phyloP scores from a whole-genome alignment of 1,140 invertebrate genomes.

The Drosophila lacertosa region DNA sequence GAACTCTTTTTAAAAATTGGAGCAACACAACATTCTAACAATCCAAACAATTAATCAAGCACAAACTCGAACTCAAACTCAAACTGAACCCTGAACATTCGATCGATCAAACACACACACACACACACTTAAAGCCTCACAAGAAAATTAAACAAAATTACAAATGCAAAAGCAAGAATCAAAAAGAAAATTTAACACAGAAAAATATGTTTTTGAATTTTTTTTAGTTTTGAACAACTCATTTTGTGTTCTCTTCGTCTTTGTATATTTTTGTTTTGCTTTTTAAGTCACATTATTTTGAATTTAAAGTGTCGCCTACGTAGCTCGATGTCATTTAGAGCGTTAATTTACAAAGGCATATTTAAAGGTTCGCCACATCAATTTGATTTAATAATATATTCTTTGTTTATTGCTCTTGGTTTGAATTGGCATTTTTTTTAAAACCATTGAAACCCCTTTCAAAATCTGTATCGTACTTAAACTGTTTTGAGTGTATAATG shows the following conservation, averaged over 20 bases:
- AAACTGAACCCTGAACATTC: slow-evolving; percentile 59
- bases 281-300: slow-evolving; percentile 32
- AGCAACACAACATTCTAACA: slow-evolving; percentile 51
- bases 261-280: slow-evolving; percentile 49
- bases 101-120: slow-evolving; percentile 59
- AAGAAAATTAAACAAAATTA: slow-evolving; percentile 71
- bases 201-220: slow-evolving; percentile 48
- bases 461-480: slow-evolving; percentile 69
- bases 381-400: slow-evolving; percentile 42
- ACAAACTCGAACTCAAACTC: slow-evolving; percentile 50
- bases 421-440: slow-evolving; percentile 77
- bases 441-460: slow-evolving; percentile 59
- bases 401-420: slow-evolving; percentile 32
- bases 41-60: slow-evolving; percentile 46
- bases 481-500: slow-evolving; percentile 77
- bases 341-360: slow-evolving; percentile 37
- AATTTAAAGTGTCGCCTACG: slow-evolving; percentile 54
- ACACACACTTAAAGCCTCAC: slow-evolving; percentile 37
- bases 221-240: slow-evolving; percentile 62
- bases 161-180: slow-evolving; percentile 53
- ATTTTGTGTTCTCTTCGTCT: slow-evolving; percentile 60
- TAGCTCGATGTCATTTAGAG: slow-evolving; percentile 41
- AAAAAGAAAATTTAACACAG: slow-evolving; percentile 48
- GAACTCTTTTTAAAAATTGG: slow-evolving; percentile 12
- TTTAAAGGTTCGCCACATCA: slow-evolving; percentile 53